A percentile compares a stretch with the other conserved stretches of the same genome.
Evolutionary conservation across 2,797 vertebrate genomes (phyloP).

Genomic region (Tadarida brasiliensis): DNA sequence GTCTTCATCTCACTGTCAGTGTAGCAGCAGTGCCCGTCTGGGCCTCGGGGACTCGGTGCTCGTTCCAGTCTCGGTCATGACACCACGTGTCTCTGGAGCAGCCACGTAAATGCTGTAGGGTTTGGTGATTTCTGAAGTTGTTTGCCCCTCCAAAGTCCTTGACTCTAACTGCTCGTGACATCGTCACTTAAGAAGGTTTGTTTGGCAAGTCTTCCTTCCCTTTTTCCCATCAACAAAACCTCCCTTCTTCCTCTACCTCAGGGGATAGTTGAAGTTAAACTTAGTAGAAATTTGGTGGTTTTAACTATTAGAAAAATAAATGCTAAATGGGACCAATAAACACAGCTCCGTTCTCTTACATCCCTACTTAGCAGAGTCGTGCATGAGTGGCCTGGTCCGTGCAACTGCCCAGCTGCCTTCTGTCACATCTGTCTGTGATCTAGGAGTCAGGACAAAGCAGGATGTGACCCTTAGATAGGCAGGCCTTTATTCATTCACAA

Average conservation of each 20-base stretch:
- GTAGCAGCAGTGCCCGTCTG: not conserved
- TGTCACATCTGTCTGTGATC: not conserved
- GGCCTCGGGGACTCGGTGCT: not conserved
- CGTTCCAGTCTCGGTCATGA: not conserved
- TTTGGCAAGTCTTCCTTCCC: not conserved
- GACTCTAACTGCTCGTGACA: not conserved
- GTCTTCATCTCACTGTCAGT: not conserved
- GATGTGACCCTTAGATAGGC: not conserved
- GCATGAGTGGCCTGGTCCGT: not conserved
- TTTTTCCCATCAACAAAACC: constrained; percentile 20
- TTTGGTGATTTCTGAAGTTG: not conserved
- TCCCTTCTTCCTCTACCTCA: not conserved
- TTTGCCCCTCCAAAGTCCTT: constrained; percentile 23
- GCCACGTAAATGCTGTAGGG: not conserved
- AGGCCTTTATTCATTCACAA: not conserved
- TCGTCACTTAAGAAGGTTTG: not conserved
- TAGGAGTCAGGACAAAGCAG: not conserved
- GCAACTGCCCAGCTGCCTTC: not conserved
- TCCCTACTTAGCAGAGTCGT: not conserved
- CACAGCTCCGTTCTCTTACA: not conserved
- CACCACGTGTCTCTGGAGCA: not conserved
- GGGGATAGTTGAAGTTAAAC: not conserved
- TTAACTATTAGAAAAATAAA: constrained; percentile 39
- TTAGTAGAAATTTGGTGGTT: constrained; percentile 2
- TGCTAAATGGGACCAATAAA: not conserved